Evolutionary conservation across 2,888 invertebrate species (phyloP), one percentile per base, ranked within the genome.

Genomic region (Stratiomys singularior): DNA sequence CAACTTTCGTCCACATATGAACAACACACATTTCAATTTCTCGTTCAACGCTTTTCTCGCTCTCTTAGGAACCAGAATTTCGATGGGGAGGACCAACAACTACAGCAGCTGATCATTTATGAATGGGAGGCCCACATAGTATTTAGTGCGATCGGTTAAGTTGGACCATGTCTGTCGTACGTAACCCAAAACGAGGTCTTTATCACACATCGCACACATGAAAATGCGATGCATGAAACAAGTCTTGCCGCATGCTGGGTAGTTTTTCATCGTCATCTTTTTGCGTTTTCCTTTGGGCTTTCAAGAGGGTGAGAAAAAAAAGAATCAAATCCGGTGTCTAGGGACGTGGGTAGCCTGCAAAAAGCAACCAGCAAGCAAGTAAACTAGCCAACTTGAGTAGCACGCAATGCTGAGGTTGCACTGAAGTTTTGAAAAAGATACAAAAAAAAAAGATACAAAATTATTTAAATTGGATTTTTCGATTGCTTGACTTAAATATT

Each of bases 261-360:
- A n/a, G n/a, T n/a, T n/a, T n/a, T n/a, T n/a, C n/a, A n/a, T n/a
- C n/a, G n/a, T n/a, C n/a, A 13, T 18, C 7, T n/a, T 52, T 52
- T 52, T 52, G 52, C 15, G 7, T 5, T 52, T 13, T 5, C 15
- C 52, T 52, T 13, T 52, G n/a, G n/a, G n/a, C n/a, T n/a, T n/a
- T n/a, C n/a, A n/a, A n/a, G n/a, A n/a, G n/a, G n/a, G n/a, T n/a
- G n/a, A 5, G 58, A n/a, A n/a, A 21, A 60, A 52, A 15, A 18
- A 52, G 15, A 52, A 52, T 9, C 66, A 37, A 66, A 37, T 66
- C 66, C 66, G 66, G 66, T 66, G 66, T 66, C 66, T 66, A 66
- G 66, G 37, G 37, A 27, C 37, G 66, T 66, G 37, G 66, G 66
- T 66, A 5, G 64, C 9, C 37, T 30, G 66, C 64, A 30, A 64